A percentile compares a stretch with the other conserved stretches of the same genome.
Evolutionary conservation across 2,888 invertebrate species (phyloP).

Genomic region (Diogma glabrata): DNA sequence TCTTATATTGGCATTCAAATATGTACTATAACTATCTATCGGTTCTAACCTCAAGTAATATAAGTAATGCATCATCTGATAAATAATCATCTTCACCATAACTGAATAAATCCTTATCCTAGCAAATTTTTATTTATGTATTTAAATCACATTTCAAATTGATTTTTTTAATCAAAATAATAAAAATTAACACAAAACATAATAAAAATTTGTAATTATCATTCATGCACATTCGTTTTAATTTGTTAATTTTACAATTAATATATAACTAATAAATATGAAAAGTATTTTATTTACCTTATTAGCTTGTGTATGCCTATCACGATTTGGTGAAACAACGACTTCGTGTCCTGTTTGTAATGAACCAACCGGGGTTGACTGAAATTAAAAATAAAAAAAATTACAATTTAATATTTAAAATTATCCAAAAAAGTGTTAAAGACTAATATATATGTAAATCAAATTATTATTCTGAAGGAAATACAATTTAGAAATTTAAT

Average conservation of each 20-base stretch:
- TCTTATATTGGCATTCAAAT: no score
- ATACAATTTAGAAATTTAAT: no score
- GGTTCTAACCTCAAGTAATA: constrained; percentile 36
- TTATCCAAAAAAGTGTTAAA: constrained; percentile 10
- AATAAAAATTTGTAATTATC: no score
- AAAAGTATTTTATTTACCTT: constrained; percentile 63
- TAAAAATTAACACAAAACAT: no score
- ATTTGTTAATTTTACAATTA: no score
- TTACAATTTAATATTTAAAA: constrained; percentile 10
- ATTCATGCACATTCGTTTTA: no score
- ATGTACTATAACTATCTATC: no score
- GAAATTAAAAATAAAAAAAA: constrained; percentile 33
- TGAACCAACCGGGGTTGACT: constrained; percentile 89
- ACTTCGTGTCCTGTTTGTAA: constrained; percentile 85
- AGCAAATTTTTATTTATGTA: neutral
- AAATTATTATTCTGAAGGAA: no score
- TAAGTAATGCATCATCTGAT: constrained; percentile 33
- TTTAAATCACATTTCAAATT: neutral
- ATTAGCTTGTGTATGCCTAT: constrained; percentile 67
- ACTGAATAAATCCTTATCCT: constrained; percentile 25
- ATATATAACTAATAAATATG: no score
- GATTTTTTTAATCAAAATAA: no score
- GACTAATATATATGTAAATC: no score
- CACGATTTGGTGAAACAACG: constrained; percentile 80
- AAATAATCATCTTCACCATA: constrained; percentile 31